These are phyloP conservation scores for Sycophila texana DNA, from an alignment of 2,888 invertebrate species.

Conservation along the genomic window DNA sequence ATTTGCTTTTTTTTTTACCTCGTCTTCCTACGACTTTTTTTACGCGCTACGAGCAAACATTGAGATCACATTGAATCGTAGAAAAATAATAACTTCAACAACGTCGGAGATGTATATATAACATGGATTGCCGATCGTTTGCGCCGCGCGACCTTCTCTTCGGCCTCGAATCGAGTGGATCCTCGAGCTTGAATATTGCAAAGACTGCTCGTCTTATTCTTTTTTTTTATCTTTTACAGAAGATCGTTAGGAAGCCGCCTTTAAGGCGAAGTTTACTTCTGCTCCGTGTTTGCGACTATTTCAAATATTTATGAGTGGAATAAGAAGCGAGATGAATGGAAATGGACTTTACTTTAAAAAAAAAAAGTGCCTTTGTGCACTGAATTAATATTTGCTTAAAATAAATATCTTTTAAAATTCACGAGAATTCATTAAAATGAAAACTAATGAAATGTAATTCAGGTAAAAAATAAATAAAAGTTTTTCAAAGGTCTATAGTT, in stretches of 20 bases:
- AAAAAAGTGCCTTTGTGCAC: too few species aligned
- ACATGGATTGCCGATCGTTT: slow-evolving; percentile 30
- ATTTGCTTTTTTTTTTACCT: slow-evolving; percentile 17
- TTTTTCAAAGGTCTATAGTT: slow-evolving; percentile 30
- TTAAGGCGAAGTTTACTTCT: too few species aligned
- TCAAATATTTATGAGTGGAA: too few species aligned
- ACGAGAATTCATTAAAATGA: neutral
- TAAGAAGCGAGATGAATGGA: too few species aligned
- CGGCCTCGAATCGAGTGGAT: neutral
- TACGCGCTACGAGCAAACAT: slow-evolving; percentile 56
- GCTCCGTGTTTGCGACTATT: neutral
- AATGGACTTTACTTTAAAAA: too few species aligned
- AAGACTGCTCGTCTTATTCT: too few species aligned
- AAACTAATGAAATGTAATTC: slow-evolving; percentile 9
- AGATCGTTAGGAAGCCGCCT: too few species aligned
- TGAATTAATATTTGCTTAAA: too few species aligned
- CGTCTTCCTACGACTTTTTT: slow-evolving; percentile 6
- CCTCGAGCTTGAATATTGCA: too few species aligned
- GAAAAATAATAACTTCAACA: slow-evolving; percentile 61
- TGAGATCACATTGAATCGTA: slow-evolving; percentile 62
- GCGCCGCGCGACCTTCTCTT: slow-evolving; percentile 9
- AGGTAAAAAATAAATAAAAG: slow-evolving; percentile 44
- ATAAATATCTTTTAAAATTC: neutral
- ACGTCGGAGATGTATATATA: slow-evolving; percentile 50
- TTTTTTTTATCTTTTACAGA: neutral